A percentile compares a stretch with the other conserved stretches of the same genome.
phyloP scores from a whole-genome alignment of 1,140 invertebrate genomes.

The Drosophila funebris region DNA sequence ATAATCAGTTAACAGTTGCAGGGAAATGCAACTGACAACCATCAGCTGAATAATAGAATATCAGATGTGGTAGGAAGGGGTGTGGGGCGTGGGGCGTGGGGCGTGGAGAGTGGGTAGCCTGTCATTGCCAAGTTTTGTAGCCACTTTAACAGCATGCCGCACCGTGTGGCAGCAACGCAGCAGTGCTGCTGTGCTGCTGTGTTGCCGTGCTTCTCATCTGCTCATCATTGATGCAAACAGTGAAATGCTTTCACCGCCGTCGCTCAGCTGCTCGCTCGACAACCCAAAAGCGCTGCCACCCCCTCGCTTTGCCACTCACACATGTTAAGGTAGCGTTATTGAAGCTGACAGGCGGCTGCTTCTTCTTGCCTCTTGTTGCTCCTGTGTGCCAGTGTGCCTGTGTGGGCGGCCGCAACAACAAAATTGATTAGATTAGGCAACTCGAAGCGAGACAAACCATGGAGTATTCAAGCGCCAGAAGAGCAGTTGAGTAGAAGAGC shows the following conservation, averaged over 20 bases:
- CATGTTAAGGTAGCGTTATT: conserved; percentile 77
- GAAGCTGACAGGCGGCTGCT: conserved; percentile 62
- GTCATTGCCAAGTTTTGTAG: conserved; percentile 39
- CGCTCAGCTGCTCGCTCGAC: conserved; percentile 11
- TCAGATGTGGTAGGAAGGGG: neutral
- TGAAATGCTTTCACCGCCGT: conserved; percentile 72
- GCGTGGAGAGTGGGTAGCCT: neutral
- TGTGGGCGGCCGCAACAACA: conserved; percentile 39
- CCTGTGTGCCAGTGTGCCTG: conserved; percentile 9
- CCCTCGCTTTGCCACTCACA: conserved; percentile 19
- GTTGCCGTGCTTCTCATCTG: neutral
- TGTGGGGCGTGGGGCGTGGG: too few species aligned
- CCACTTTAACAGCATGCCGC: conserved; percentile 27
- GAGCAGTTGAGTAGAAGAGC: neutral
- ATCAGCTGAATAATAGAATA: neutral
- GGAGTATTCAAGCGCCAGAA: conserved; percentile 37
- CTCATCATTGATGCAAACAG: conserved; percentile 77
- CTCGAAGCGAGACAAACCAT: conserved; percentile 39
- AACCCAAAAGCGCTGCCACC: neutral
- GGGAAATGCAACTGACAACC: conserved; percentile 10
- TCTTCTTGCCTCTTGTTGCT: conserved; percentile 21
- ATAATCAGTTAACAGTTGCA: conserved; percentile 14
- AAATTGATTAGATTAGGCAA: conserved; percentile 79
- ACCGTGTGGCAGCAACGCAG: neutral
- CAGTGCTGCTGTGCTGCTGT: too few species aligned